These are phyloP conservation scores for Aplocera efformata DNA, from an alignment of 2,888 invertebrate species.

Conservation along the genomic window DNA sequence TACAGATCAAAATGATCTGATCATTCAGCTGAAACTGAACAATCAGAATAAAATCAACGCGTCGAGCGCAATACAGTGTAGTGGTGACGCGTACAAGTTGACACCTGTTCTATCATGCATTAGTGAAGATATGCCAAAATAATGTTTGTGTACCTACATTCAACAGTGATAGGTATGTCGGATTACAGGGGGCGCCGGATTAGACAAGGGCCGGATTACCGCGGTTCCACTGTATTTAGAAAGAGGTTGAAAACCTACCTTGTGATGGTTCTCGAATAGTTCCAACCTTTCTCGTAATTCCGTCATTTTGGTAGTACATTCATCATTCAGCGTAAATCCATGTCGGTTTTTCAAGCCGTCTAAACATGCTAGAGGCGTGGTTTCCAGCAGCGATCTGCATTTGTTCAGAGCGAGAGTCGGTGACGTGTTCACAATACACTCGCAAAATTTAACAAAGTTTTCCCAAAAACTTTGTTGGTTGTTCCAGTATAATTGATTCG, in stretches of 20 bases:
- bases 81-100: too few relatives aligned
- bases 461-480: slow-evolving; percentile 57
- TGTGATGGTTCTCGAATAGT: slow-evolving; percentile 38
- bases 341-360: slow-evolving; percentile 45
- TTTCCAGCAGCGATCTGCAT: slow-evolving; percentile 56
- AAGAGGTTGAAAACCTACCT: slow-evolving; percentile 31
- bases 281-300: slow-evolving; percentile 42
- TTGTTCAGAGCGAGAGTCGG: slow-evolving; percentile 53
- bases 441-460: slow-evolving; percentile 51
- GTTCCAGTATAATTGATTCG: slow-evolving; percentile 52
- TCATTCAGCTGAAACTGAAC: too few relatives aligned
- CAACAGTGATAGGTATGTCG: too few relatives aligned
- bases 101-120: too few relatives aligned
- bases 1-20: too few relatives aligned
- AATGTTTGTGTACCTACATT: too few relatives aligned
- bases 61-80: too few relatives aligned
- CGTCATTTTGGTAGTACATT: slow-evolving; percentile 35
- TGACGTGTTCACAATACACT: slow-evolving; percentile 53
- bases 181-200: too few relatives aligned
- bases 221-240: too few relatives aligned
- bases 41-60: too few relatives aligned
- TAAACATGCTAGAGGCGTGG: slow-evolving; percentile 45
- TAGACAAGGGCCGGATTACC: too few relatives aligned
- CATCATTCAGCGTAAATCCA: slow-evolving; percentile 41
- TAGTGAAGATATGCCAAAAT: too few relatives aligned